Evolutionary conservation across 2,797 vertebrate genomes (phyloP).

Genomic region (Dipus sagitta): DNA sequence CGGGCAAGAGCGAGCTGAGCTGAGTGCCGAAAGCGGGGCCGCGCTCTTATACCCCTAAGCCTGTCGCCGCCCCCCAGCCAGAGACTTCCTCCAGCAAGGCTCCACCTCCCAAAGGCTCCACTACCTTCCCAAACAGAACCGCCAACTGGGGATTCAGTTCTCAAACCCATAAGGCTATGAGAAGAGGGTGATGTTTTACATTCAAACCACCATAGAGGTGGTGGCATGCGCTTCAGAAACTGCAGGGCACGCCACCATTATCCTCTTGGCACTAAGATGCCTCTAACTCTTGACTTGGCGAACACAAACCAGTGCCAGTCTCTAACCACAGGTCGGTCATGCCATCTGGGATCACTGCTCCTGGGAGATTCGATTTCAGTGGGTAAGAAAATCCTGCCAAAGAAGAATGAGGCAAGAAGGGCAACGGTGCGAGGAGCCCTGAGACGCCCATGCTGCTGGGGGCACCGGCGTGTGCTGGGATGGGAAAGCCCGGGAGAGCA

Average conservation of each 20-base stretch:
- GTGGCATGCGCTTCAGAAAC: not conserved
- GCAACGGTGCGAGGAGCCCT: fast-evolving
- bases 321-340: not conserved
- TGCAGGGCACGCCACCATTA: not conserved
- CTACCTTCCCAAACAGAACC: no score
- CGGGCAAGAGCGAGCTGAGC: no score
- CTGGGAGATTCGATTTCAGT: not conserved
- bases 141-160: no score
- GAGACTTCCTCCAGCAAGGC: no score
- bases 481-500: not conserved
- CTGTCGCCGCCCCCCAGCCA: no score
- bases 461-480: not conserved
- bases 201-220: no score
- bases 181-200: no score
- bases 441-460: not conserved
- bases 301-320: not conserved
- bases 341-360: not conserved
- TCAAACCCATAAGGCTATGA: no score
- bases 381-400: not conserved
- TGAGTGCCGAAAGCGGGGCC: no score
- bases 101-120: no score
- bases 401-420: not conserved
- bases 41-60: no score
- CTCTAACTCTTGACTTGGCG: not conserved
- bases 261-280: fast-evolving